Percentiles rank a stretch among this genome's conserved stretches.
Conservation (phyloP, 2,888 invertebrate species). For the Orthosia incerta region DNA sequence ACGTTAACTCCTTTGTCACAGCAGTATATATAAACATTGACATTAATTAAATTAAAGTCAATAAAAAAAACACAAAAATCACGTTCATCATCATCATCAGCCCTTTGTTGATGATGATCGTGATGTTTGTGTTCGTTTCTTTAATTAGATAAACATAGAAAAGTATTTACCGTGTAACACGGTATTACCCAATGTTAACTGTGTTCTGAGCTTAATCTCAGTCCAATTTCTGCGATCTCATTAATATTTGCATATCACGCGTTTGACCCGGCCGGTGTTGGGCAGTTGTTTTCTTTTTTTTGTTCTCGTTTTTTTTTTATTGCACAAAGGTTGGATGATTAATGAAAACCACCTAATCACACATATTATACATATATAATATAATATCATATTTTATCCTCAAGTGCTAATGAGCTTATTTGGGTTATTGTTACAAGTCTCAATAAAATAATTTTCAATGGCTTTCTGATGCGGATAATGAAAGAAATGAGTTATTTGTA, state of each 20-base stretch:
- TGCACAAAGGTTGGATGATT: not conserved
- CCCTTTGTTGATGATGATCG: no score
- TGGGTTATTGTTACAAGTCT: constrained; percentile 30
- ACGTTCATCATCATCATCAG: no score
- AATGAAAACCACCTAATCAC: not conserved
- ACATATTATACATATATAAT: not conserved
- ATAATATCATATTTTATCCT: not conserved
- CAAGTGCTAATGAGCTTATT: not conserved
- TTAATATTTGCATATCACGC: constrained; percentile 32
- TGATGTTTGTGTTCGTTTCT: not conserved
- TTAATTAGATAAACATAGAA: not conserved
- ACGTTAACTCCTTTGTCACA: no score
- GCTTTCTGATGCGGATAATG: constrained; percentile 11
- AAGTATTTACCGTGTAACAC: constrained; percentile 9
- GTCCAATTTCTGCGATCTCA: constrained; percentile 37
- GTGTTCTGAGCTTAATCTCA: not conserved
- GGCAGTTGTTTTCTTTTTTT: not conserved
- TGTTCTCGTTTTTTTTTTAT: no score
- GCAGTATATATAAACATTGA: no score
- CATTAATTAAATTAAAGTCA: no score
- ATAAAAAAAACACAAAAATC: no score
- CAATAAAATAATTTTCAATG: constrained; percentile 16
- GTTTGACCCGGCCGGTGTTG: constrained; percentile 35
- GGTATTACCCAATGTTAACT: constrained; percentile 24
- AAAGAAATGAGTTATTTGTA: constrained; percentile 14